Base-by-base conservation (phyloP, 1,140 invertebrate species). In the Leptinotarsa defecta region DNA sequence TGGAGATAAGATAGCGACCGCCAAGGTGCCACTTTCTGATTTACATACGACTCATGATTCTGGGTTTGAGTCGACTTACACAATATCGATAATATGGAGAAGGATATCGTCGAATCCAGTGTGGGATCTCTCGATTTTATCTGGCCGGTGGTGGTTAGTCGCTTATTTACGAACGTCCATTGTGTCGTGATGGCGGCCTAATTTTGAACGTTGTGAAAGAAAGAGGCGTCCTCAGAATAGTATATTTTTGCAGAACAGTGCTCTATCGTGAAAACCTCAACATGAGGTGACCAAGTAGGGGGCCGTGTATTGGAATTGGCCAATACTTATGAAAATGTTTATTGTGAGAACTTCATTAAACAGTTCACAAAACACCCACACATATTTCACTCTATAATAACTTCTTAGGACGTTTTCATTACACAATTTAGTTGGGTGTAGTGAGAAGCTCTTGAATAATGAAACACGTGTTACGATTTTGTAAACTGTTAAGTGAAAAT, bases 1-100 rank as follows among this genome's bases (percentile, higher is more conserved):
- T 79, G 74, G 49, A 79, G 81, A 82, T 82, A 82, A 82, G 81
- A 82, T 81, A 81, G 78, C 76, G 76, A 75, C 78, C 73, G 78
- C 69, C 52, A 76, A 79, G 80, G 80, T 81, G 80, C 74, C 80
- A 81, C 71, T 74, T 48, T 76, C 76, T 78, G 80, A 79, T 79
- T 79, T 79, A 78, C 78, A 79, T 81, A 79, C 63, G 68, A 71
- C 34, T 76, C 77, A 76, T 76, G 75, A 68, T 74, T 74, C 63
- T 76, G 74, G 73, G 61, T 27, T 69, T 76, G 75, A 71, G 75
- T 63, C 22, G 22, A 43, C 20, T 67, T 20, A 67, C 22, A 43
- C 22, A 67, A 67, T 67, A 67, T 67, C 22, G 65, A 20, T 67
- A 67, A 24, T 27, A 67, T 67, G 15, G 65, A 24, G 65, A 20